Percentiles rank a stretch among this genome's conserved stretches.
phyloP scores from a whole-genome alignment of 2,888 invertebrate species.

The Ctenicera cuprea region DNA sequence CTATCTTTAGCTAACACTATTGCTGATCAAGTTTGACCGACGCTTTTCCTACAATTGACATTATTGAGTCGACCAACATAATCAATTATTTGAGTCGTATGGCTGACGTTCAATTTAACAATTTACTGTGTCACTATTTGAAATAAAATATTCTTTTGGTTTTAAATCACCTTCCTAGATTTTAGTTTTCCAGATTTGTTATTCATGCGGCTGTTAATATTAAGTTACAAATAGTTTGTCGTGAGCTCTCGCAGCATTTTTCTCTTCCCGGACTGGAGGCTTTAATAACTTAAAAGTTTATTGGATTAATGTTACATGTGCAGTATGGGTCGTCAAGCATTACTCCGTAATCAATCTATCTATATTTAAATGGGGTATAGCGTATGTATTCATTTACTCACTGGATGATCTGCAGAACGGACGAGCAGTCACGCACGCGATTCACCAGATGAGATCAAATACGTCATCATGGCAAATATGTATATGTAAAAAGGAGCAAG shows the following conservation, averaged over 20 bases:
- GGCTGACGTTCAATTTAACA: too few species aligned
- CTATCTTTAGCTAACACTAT: too few species aligned
- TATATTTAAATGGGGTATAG: slow-evolving; percentile 44
- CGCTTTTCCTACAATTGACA: too few species aligned
- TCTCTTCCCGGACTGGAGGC: background rate
- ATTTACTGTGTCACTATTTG: too few species aligned
- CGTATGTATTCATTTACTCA: slow-evolving; percentile 42
- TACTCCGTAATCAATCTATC: slow-evolving; percentile 34
- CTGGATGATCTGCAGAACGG: slow-evolving; percentile 41
- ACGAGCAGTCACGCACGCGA: slow-evolving; percentile 40
- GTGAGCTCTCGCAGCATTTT: background rate
- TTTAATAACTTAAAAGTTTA: slow-evolving; percentile 10
- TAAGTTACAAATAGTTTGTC: too few species aligned
- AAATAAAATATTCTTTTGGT: too few species aligned
- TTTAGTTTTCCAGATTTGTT: too few species aligned
- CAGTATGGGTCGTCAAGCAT: slow-evolving; percentile 2
- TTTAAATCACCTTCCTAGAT: too few species aligned
- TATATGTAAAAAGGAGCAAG: slow-evolving; percentile 48
- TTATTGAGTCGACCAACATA: too few species aligned
- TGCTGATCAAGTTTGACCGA: too few species aligned
- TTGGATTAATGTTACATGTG: slow-evolving; percentile 4
- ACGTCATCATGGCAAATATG: slow-evolving; percentile 47
- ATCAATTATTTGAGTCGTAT: too few species aligned
- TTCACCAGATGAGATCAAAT: slow-evolving; percentile 42
- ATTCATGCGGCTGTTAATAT: too few species aligned